Conservation (phyloP, 2,113 vertebrate genomes). For the Phoxinus phoxinus region DNA sequence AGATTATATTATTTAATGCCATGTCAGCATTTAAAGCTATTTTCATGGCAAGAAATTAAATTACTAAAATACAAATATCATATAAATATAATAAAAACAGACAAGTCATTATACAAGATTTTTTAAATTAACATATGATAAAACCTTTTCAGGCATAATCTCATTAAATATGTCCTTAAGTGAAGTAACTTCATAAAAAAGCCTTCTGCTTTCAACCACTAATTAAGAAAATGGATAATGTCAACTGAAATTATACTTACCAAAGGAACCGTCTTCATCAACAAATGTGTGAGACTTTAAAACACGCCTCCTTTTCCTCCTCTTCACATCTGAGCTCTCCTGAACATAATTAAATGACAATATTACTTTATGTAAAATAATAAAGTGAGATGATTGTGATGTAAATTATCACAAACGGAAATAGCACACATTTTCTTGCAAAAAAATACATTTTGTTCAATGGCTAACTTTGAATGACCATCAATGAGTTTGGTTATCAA, state of each 20-base stretch:
- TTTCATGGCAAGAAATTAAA: no score
- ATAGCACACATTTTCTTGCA: background rate
- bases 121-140: no score
- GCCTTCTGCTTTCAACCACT: no score
- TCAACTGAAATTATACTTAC: constrained; percentile 71
- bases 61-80: no score
- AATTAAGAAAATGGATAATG: background rate
- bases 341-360: background rate
- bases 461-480: background rate
- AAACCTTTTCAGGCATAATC: no score
- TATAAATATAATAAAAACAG: no score
- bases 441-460: background rate
- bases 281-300: constrained; percentile 84
- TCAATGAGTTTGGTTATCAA: background rate
- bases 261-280: constrained; percentile 88
- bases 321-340: constrained; percentile 67
- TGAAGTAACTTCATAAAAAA: no score
- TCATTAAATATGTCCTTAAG: no score
- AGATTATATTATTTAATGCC: no score
- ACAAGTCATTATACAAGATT: no score
- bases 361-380: background rate
- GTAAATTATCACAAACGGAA: background rate
- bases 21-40: no score
- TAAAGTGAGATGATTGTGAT: background rate
- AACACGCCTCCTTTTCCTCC: constrained; percentile 85